Conservation (phyloP, 2,888 invertebrate species). For the Erebia ligea region DNA sequence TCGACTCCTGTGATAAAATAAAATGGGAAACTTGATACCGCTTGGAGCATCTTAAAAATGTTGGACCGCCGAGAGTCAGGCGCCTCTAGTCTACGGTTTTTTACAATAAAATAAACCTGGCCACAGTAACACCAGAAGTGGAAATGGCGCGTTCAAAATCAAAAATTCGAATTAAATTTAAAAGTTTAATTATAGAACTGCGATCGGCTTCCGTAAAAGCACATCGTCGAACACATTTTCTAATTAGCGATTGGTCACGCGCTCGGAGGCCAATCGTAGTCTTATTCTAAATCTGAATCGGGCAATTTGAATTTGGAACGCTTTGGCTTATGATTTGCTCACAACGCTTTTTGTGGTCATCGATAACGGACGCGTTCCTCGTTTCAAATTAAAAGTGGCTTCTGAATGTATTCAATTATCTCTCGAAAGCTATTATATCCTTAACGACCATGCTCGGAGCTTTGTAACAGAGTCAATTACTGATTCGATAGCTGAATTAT, state of each 20-base stretch:
- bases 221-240: conserved; percentile 71
- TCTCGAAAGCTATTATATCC: conserved; percentile 37
- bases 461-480: conserved; percentile 5
- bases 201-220: conserved; percentile 79
- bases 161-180: conserved; percentile 73
- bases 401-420: conserved; percentile 47
- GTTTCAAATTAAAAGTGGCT: conserved; percentile 44
- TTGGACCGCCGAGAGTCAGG: conserved; percentile 29
- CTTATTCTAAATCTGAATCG: conserved; percentile 70
- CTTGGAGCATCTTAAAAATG: conserved; percentile 35
- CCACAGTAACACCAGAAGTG: conserved; percentile 56
- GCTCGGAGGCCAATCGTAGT: conserved; percentile 67
- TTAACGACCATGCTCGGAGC: conserved; percentile 35
- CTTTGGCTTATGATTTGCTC: conserved; percentile 56
- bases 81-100: conserved; percentile 35
- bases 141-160: conserved; percentile 71
- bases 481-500: conserved; percentile 25
- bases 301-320: conserved; percentile 79
- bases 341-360: conserved; percentile 48
- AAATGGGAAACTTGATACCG: conserved; percentile 40
- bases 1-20: conserved; percentile 33
- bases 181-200: conserved; percentile 76
- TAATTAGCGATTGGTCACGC: conserved; percentile 83
- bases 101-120: conserved; percentile 42
- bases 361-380: conserved; percentile 47